phyloP scores from a whole-genome alignment of 92 coral and sea anemone species.

The Porites rus region DNA sequence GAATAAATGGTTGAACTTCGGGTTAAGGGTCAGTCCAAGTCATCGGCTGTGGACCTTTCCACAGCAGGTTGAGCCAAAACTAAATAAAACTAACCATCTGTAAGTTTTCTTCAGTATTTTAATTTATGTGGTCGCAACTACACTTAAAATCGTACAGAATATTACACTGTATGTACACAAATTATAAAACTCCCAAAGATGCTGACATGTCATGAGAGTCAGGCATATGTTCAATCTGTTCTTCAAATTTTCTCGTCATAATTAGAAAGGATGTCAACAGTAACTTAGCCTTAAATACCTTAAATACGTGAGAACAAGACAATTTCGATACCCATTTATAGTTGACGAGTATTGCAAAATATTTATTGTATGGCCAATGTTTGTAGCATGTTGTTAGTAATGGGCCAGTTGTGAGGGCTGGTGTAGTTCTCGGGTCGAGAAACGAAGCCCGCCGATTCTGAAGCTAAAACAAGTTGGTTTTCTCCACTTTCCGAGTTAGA shows the following conservation, averaged over 20 bases:
- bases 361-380: constrained; percentile 74
- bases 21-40: too few relatives aligned
- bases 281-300: too few relatives aligned
- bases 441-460: constrained; percentile 19
- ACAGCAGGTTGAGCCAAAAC: too few relatives aligned
- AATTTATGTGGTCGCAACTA: neutral
- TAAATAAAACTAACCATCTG: neutral
- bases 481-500: constrained; percentile 43
- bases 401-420: constrained; percentile 87
- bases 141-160: neutral
- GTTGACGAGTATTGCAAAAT: neutral
- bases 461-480: constrained; percentile 44
- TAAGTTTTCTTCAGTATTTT: neutral
- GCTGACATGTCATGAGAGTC: neutral
- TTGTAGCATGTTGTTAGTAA: constrained; percentile 89
- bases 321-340: neutral
- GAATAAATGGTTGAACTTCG: too few relatives aligned
- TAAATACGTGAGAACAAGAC: too few relatives aligned
- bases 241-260: neutral
- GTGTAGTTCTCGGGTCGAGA: constrained; percentile 79
- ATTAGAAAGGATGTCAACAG: neutral
- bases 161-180: constrained; percentile 18
- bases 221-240: neutral
- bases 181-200: neutral
- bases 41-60: too few relatives aligned